phyloP scores from a whole-genome alignment of 2,797 vertebrate genomes.

The Petrocephalus schoutedeni region DNA sequence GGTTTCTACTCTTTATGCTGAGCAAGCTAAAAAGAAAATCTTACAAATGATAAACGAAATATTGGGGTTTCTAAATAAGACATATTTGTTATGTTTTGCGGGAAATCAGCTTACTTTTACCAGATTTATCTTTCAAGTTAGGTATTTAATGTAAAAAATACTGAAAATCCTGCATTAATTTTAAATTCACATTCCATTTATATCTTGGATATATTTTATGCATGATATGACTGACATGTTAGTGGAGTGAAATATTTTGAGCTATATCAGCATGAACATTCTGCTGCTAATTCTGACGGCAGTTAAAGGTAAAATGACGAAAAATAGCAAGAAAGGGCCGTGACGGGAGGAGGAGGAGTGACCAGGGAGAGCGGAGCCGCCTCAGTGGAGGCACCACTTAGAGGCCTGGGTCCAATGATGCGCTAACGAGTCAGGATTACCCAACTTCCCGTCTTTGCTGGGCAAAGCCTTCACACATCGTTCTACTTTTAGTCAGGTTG shows the following conservation, averaged over 20 bases:
- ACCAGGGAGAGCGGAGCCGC: neutral
- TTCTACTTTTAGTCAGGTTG: neutral
- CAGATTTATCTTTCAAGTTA: neutral
- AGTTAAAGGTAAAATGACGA: neutral
- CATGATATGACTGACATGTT: neutral
- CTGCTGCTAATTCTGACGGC: neutral
- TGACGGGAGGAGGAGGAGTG: neutral
- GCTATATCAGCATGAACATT: neutral
- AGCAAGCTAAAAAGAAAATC: neutral
- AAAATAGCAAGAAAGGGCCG: neutral
- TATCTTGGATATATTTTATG: neutral
- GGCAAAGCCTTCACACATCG: neutral
- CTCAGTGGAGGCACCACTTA: neutral
- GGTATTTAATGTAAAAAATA: neutral
- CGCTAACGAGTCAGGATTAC: neutral
- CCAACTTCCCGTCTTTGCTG: neutral
- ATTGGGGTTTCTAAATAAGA: neutral
- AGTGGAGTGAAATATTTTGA: neutral
- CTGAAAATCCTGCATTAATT: neutral
- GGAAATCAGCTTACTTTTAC: neutral
- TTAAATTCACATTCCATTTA: neutral
- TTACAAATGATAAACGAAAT: neutral
- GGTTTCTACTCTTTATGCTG: neutral
- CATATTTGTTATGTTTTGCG: neutral
- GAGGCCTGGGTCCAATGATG: neutral